phyloP scores from a whole-genome alignment of 2,113 vertebrate species.

The Apistogramma diplotaenia region DNA sequence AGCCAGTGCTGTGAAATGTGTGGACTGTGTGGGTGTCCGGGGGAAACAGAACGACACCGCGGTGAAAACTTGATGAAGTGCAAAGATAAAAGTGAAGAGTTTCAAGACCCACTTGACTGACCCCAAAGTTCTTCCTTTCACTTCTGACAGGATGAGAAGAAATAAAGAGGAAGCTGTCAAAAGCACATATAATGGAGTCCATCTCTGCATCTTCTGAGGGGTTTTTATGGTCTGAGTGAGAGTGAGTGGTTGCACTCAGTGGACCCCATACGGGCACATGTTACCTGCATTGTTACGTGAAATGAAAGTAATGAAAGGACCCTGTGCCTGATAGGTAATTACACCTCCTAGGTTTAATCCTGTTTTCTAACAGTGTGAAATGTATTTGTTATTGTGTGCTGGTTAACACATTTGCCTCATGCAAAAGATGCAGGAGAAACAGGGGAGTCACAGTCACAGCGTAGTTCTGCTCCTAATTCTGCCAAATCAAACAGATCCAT shows the following conservation, averaged over 20 bases:
- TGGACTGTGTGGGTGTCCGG: not conserved
- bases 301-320: not conserved
- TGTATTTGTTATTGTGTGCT: not conserved
- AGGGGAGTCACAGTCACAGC: not conserved
- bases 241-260: not conserved
- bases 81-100: conserved; percentile 3
- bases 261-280: not conserved
- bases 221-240: not conserved
- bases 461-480: not conserved
- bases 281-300: not conserved
- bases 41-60: not conserved
- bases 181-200: not conserved
- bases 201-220: not conserved
- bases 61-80: not conserved
- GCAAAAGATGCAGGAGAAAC: not conserved
- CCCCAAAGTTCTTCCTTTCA: not conserved
- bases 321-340: not conserved
- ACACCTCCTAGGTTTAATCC: not conserved
- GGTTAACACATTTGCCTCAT: not conserved
- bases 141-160: not conserved
- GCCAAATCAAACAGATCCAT: not conserved
- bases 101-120: not conserved
- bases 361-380: not conserved
- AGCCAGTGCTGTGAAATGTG: not conserved
- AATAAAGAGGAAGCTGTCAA: not conserved